Evolutionary conservation across 1,140 invertebrate species (phyloP), one percentile per base, ranked within the genome.

Genomic region (Drosophila sp.): DNA sequence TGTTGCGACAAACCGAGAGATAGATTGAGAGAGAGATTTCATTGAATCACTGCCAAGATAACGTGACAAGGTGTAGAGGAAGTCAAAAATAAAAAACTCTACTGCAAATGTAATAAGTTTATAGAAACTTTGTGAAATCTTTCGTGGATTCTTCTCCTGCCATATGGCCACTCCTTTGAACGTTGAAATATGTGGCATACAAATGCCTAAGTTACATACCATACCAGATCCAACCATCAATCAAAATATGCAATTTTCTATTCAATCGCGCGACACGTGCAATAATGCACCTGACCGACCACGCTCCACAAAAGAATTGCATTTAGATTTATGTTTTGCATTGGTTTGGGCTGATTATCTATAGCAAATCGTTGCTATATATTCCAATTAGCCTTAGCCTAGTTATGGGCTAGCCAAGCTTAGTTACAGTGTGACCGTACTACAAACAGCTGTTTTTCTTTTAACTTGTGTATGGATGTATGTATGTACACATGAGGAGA

Each of bases 1-100:
- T 74, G 33, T 66, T 32, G 35, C 70, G 8, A 58, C 3, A 58
- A 7, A 58, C 7, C 23, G 32, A 35, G 8, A 57, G n/a, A n/a
- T 10, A 29, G 44, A 47, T 11, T n/a, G 11, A n/a, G 4, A 11
- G 23, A 11, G 56, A 62, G 65, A 69, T 80, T 80, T 80, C 72
- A 82, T 78, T 82, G 79, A 82, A 81, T 69, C 74, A 62, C 55
- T 66, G 74, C 63, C 70, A 82, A 77, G 47, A 66, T 40, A 38
- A n/a, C 47, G 10, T n/a, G 38, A 60, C 60, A 32, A 32, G 40
- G 17, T 57, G 6, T 6, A 23, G 2, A 57, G 55, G 32, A 56
- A 30, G 11, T 5, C 10, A 57, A 23, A 3, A 29, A 8, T 8
- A 27, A 4, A 47, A 47, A 17, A 17, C n/a, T 17, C 0, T 17